Base-by-base conservation (phyloP, 1,140 invertebrate species). In the Sitobion miscanthi region DNA sequence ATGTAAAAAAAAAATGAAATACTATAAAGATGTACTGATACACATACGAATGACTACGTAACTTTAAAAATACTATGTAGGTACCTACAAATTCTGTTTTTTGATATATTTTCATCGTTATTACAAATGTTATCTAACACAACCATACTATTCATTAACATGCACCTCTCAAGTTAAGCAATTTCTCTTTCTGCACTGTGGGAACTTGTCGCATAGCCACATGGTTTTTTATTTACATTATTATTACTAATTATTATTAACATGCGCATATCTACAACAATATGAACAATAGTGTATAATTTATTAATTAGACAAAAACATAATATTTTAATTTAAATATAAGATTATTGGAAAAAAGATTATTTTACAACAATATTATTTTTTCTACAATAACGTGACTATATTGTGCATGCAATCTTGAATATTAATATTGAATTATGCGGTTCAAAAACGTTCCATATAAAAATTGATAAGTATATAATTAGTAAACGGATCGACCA, bases 361-460 rank as follows among this genome's bases (percentile, higher is more conserved):
- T n/a, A 77, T 77, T 77, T n/a, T 77, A 77, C n/a, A n/a, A 69
- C 11, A 77, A 77, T 77, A 77, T 77, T 83, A 83, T 83, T 83
- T 38, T 83, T 38, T 9, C 23, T 38, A 3, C 14, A 38, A 38
- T 83, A 83, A n/a, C 9, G 7, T 9, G 17, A 82, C 20, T 21
- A 38, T 30, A 69, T 69, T 69, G 30, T n/a, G 1, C 17, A 82
- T n/a, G 1, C 17, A 82, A 42, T 3, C 42, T 42, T 42, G 4
- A 38, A 38, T 38, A 38, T 38, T 35, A 9, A 38, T 5, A 17
- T 83, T 38, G 20, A 83, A 83, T 77, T 38, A 21, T n/a, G 23
- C 0, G 2, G 35, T 83, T 35, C 6, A 35, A 4, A 38, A 9
- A 38, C 23, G 23, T 2, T 83, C 9, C 7, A 38, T 21, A 83